phyloP scores from a whole-genome alignment of 2,113 vertebrate species.

The Pogona vitticeps region DNA sequence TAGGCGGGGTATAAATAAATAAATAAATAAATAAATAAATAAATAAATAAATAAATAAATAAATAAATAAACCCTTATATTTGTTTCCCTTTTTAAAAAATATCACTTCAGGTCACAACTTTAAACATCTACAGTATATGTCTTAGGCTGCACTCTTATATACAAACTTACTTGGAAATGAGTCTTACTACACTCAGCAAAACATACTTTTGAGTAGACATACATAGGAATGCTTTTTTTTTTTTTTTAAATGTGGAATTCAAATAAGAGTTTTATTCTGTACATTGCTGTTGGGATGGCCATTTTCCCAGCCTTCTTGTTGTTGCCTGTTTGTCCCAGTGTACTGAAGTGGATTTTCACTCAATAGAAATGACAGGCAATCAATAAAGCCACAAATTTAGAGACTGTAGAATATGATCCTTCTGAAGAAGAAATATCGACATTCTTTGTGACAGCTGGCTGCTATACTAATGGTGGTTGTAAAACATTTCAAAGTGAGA shows the following conservation, averaged over 20 bases:
- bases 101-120: too few relatives aligned
- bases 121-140: neutral
- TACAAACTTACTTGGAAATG: neutral
- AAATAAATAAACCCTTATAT: too few relatives aligned
- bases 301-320: conserved; percentile 29
- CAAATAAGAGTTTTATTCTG: neutral
- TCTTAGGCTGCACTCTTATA: neutral
- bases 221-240: neutral
- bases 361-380: conserved; percentile 52
- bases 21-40: too few relatives aligned
- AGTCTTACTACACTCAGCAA: too few relatives aligned
- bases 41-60: too few relatives aligned
- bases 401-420: conserved; percentile 36
- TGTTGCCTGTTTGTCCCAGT: conserved; percentile 58
- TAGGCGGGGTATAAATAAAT: too few relatives aligned
- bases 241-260: neutral
- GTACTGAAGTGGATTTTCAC: conserved; percentile 57
- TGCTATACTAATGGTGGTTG: conserved; percentile 24
- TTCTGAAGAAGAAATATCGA: conserved; percentile 36
- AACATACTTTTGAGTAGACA: neutral
- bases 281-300: neutral
- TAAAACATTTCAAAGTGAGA: conserved; percentile 23
- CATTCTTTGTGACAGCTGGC: conserved; percentile 42
- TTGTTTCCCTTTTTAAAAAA: too few relatives aligned
- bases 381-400: conserved; percentile 52